A percentile compares a stretch with the other conserved stretches of the same genome.
Conservation (phyloP, 2,113 vertebrate species). For the Trachemys scripta region DNA sequence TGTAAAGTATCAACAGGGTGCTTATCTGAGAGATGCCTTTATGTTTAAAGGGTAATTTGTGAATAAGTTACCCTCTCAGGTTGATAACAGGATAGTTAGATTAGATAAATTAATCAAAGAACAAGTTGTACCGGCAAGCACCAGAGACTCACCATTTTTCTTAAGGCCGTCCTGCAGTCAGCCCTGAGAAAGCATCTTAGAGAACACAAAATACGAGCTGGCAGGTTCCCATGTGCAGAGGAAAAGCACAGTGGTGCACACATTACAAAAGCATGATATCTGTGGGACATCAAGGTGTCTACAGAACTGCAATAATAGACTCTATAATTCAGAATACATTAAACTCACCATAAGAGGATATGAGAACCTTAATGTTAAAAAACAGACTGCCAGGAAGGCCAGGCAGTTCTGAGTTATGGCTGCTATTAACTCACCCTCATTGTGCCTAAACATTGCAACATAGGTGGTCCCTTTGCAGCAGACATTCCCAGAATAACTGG, state of each 20-base stretch:
- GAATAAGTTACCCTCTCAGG: conserved; percentile 27
- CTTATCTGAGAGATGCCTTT: background rate
- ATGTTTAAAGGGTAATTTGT: conserved; percentile 36
- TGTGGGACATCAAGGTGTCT: background rate
- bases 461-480: background rate
- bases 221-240: background rate
- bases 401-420: background rate
- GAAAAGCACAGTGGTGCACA: background rate
- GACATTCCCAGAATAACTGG: background rate
- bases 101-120: conserved; percentile 60
- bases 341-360: background rate
- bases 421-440: background rate
- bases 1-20: background rate
- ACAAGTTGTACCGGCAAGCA: conserved; percentile 29
- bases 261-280: background rate
- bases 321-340: conserved; percentile 34
- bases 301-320: background rate
- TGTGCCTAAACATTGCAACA: background rate
- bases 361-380: background rate
- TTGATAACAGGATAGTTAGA: conserved; percentile 38
- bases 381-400: background rate
- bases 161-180: background rate
- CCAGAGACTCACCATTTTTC: background rate
- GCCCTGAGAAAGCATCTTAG: background rate
- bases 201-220: background rate